Base-by-base conservation (phyloP, 2,888 invertebrate genomes). In the Coenonympha arcania region DNA sequence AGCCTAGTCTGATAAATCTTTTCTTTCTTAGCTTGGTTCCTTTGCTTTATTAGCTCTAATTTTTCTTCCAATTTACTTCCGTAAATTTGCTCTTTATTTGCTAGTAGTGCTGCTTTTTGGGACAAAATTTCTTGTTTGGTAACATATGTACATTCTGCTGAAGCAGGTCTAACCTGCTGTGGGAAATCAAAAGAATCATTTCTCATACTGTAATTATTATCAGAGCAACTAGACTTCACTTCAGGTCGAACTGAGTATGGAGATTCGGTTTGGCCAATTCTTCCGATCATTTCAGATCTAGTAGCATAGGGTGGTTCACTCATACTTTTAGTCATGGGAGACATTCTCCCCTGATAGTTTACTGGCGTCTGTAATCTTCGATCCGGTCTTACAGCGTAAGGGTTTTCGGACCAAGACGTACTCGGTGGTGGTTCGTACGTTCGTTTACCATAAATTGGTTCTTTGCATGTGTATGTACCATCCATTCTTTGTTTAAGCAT, bases 1-100 rank as follows among this genome's bases (percentile, higher is more conserved):
- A 84, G 80, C 57, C 86, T 76, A 11, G 85, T 80, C 64, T 87
- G 87, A 64, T 87, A 87, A 54, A 87, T 87, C 72, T 85, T 76
- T 56, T 87, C 87, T 54, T 87, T 87, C 56, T 87, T 87, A 2
- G 87, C 87, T 64, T 87, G 86, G 57, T 87, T 87, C 55, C 87
- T 77, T 64, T 87, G 85, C 62, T 85, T 86, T 52, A 87, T 87
- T 37, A 87, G 83, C 70, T 87, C 87, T 28, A 87, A 65, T 59
- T 87, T 87, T 49, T 87, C 87, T 63, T 87, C 87, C 36, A 85
- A 62, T 47, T 76, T 71, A 48, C 71, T 71, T 24, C 76, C 72
- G 49, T 81, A 84, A 26, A 66, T 69, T 1, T 79, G 78, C 56
- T 87, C 85, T 65, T 80, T 83, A 54, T 72, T 83, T n/a, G 86